phyloP scores from a whole-genome alignment of 2,113 vertebrate genomes.

The Syrmaticus mikado region DNA sequence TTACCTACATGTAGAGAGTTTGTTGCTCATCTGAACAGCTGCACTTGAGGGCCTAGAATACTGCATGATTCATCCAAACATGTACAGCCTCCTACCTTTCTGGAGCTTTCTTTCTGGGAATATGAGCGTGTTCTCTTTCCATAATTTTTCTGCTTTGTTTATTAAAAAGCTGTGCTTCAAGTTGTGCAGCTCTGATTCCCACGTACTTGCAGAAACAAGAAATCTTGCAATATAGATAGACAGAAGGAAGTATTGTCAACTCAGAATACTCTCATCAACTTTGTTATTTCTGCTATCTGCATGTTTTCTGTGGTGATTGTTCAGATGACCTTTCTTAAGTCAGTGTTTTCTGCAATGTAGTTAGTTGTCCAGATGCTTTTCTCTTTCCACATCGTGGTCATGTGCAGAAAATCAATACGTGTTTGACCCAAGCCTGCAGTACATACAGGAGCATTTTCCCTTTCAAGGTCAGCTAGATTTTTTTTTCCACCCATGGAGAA shows the following conservation, averaged over 20 bases:
- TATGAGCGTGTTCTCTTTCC: background rate
- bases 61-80: background rate
- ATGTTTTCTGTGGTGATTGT: background rate
- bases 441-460: background rate
- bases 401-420: background rate
- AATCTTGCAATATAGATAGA: too few relatives aligned
- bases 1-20: background rate
- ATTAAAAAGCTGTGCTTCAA: background rate
- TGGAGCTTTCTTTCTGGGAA: background rate
- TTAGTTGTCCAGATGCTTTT: background rate
- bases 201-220: too few relatives aligned
- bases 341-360: background rate
- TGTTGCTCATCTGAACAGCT: background rate
- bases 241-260: background rate
- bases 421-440: background rate
- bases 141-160: background rate
- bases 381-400: background rate
- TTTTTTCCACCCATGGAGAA: background rate
- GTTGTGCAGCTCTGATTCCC: background rate
- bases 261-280: background rate
- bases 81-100: background rate
- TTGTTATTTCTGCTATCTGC: background rate
- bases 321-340: background rate
- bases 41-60: background rate
- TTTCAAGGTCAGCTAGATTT: background rate